These are phyloP conservation scores for Brachionus manjavacas DNA, from an alignment of 1,140 invertebrate genomes.

Conservation along the genomic window DNA sequence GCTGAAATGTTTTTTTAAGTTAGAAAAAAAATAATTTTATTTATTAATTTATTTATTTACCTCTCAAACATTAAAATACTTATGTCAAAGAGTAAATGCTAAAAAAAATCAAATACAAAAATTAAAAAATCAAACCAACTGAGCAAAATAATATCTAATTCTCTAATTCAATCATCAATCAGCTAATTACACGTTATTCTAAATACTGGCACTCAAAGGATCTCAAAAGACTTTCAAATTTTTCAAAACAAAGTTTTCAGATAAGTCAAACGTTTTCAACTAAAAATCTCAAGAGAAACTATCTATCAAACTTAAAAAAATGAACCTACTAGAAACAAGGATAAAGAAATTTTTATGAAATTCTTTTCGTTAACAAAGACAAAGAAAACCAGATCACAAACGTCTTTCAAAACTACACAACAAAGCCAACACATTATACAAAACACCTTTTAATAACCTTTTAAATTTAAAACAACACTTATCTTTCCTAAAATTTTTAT, in stretches of 20 bases:
- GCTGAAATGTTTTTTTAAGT: too few relatives aligned
- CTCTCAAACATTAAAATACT: not conserved
- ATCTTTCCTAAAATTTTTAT: too few relatives aligned
- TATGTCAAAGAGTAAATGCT: not conserved
- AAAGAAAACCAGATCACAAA: not conserved
- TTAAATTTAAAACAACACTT: too few relatives aligned
- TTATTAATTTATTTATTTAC: too few relatives aligned
- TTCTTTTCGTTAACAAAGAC: not conserved
- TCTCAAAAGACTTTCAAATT: slow-evolving; percentile 15
- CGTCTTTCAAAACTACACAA: not conserved
- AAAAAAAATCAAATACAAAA: not conserved
- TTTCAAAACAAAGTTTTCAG: not conserved
- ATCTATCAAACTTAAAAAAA: not conserved
- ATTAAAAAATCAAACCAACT: not conserved
- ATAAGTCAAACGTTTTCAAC: not conserved
- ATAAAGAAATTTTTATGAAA: not conserved
- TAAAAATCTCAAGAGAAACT: not conserved
- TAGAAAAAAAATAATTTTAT: too few relatives aligned
- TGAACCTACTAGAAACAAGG: not conserved
- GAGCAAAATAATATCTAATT: not conserved
- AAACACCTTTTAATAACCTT: not conserved
- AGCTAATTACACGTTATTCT: not conserved
- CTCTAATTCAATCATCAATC: not conserved
- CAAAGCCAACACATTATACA: not conserved
- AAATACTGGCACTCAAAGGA: not conserved